Evolutionary conservation across 2,113 vertebrate species (phyloP).

Genomic region (Cyprinodon tularosa): DNA sequence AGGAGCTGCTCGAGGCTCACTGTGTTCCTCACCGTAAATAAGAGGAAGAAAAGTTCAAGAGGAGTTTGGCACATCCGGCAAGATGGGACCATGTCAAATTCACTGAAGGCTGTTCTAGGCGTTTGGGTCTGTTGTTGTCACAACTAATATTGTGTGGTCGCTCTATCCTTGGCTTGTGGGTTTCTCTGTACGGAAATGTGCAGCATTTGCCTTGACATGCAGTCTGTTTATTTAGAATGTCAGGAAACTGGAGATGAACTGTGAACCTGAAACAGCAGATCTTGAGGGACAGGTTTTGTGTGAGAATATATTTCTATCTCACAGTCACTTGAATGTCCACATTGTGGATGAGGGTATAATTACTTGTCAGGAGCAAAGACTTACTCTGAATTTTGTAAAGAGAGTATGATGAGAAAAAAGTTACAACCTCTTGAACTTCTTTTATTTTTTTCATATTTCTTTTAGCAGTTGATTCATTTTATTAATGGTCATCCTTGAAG

Average conservation of each 20-base stretch:
- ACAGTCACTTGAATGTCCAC: neutral
- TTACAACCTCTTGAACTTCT: neutral
- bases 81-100: slow-evolving; percentile 67
- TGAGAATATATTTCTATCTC: neutral
- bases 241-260: neutral
- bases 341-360: neutral
- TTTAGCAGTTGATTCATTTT: neutral
- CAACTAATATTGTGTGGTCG: slow-evolving; percentile 47
- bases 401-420: neutral
- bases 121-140: slow-evolving; percentile 68
- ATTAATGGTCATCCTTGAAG: neutral
- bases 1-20: slow-evolving; percentile 57
- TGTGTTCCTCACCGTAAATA: slow-evolving; percentile 47
- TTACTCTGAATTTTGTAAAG: neutral
- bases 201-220: slow-evolving; percentile 34
- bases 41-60: slow-evolving; percentile 57
- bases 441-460: neutral
- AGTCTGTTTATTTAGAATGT: slow-evolving; percentile 36
- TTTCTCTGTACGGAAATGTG: slow-evolving; percentile 31
- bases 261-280: slow-evolving; percentile 1
- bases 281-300: slow-evolving; percentile 3
- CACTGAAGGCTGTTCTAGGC: slow-evolving; percentile 51
- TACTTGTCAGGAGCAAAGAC: neutral
- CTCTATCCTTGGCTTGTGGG: slow-evolving; percentile 37
- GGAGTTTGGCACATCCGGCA: slow-evolving; percentile 57